Evolutionary conservation across 2,797 vertebrate genomes (phyloP).

Genomic region (Falco cherrug): DNA sequence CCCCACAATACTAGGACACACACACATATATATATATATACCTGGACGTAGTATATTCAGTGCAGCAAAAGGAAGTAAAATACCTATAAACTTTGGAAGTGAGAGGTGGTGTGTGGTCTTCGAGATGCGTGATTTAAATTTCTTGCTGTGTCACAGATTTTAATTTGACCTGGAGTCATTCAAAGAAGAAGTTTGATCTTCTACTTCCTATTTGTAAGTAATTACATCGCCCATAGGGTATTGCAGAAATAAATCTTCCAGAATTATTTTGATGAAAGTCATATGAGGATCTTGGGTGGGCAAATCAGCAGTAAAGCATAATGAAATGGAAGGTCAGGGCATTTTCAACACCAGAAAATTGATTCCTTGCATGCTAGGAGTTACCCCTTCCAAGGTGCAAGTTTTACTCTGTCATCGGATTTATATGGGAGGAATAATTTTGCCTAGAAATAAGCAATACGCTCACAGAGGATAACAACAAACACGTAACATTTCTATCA

Average conservation of each 20-base stretch:
- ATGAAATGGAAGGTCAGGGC: background rate
- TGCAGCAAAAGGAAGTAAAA: background rate
- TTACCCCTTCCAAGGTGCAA: background rate
- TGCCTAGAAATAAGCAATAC: background rate
- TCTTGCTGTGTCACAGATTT: background rate
- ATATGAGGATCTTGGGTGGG: background rate
- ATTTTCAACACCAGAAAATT: background rate
- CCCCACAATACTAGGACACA: background rate
- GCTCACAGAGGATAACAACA: background rate
- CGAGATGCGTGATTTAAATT: background rate
- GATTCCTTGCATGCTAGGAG: background rate
- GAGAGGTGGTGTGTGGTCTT: background rate
- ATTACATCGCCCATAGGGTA: background rate
- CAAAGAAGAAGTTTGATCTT: background rate
- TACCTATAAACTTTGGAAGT: background rate
- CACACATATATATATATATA: background rate
- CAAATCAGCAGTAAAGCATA: background rate
- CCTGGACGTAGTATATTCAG: background rate
- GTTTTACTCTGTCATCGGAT: background rate
- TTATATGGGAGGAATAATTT: background rate
- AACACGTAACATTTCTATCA: background rate
- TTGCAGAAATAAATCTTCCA: background rate
- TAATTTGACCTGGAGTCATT: background rate
- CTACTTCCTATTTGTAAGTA: background rate
- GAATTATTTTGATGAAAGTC: background rate